phyloP scores from a whole-genome alignment of 92 coral and sea anemone genomes.

The Epizoanthus rinbou region DNA sequence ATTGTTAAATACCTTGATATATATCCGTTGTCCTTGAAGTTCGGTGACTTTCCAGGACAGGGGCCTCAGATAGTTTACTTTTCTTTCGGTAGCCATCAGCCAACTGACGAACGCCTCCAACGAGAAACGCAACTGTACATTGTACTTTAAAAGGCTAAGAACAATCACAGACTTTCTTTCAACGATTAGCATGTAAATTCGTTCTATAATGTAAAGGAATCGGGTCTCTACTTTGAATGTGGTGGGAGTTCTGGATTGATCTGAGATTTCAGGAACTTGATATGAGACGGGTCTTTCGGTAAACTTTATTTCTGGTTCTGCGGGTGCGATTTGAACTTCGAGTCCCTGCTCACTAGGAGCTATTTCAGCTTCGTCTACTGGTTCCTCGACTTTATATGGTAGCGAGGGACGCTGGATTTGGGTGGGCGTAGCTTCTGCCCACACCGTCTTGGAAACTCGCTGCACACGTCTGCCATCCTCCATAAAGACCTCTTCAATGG shows the following conservation, averaged over 20 bases:
- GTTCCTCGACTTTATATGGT: not conserved
- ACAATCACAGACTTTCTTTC: constrained; percentile 79
- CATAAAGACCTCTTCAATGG: not conserved
- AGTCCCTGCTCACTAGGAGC: constrained; percentile 27
- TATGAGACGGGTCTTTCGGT: constrained; percentile 49
- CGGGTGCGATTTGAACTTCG: constrained; percentile 11
- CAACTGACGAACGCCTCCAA: constrained; percentile 86
- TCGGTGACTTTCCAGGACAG: constrained; percentile 82
- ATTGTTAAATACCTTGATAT: constrained; percentile 75
- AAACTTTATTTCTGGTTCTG: constrained; percentile 32
- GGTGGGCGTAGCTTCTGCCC: constrained; percentile 22
- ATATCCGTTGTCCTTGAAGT: constrained; percentile 63
- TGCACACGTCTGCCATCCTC: constrained; percentile 19
- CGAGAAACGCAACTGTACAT: constrained; percentile 68
- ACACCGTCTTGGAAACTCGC: constrained; percentile 27
- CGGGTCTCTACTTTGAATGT: constrained; percentile 57
- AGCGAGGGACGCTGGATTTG: constrained; percentile 7
- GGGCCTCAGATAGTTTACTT: constrained; percentile 70
- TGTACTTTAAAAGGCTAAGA: constrained; percentile 65
- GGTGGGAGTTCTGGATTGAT: constrained; percentile 31
- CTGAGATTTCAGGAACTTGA: constrained; percentile 35
- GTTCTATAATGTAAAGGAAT: constrained; percentile 77
- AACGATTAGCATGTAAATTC: constrained; percentile 76
- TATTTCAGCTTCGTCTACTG: constrained; percentile 13
- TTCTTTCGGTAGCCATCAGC: constrained; percentile 82